Evolutionary conservation across 1,140 invertebrate genomes (phyloP).

Genomic region (Trinorchestia longiramus): DNA sequence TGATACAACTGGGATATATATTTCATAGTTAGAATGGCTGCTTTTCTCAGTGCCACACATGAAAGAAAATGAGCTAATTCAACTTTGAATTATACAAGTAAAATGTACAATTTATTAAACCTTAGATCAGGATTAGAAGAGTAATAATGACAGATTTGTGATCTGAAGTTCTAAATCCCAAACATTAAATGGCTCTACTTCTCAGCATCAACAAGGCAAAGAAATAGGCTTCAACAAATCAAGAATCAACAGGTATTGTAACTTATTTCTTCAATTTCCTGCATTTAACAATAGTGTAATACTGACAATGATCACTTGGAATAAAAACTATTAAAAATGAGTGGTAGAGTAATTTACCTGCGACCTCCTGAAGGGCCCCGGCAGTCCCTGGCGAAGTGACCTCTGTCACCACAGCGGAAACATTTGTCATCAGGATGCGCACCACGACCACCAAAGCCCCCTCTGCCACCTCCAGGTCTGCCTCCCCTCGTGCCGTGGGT

Average conservation of each 20-base stretch:
- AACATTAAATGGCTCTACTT: not conserved
- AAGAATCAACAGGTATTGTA: not conserved
- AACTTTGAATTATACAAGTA: not conserved
- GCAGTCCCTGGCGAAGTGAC: constrained; percentile 56
- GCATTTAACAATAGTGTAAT: not conserved
- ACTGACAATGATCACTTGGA: not conserved
- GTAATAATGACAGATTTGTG: not conserved
- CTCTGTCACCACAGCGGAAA: constrained; percentile 55
- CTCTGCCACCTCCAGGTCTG: constrained; percentile 40
- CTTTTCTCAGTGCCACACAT: not conserved
- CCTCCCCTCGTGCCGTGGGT: constrained; percentile 46
- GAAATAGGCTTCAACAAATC: not conserved
- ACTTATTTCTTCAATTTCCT: not conserved
- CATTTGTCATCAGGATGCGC: constrained; percentile 56
- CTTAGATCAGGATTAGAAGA: no score
- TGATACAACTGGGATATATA: not conserved
- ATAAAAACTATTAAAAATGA: not conserved
- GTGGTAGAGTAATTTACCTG: not conserved
- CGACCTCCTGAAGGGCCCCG: constrained; percentile 6
- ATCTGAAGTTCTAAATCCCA: not conserved
- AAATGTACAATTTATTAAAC: not conserved
- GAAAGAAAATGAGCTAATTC: not conserved
- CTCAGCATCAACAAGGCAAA: not conserved
- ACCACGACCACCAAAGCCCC: constrained; percentile 59
- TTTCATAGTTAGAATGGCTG: not conserved